Conservation (phyloP, 2,888 invertebrate genomes). For the Dinocampus coccinellae region DNA sequence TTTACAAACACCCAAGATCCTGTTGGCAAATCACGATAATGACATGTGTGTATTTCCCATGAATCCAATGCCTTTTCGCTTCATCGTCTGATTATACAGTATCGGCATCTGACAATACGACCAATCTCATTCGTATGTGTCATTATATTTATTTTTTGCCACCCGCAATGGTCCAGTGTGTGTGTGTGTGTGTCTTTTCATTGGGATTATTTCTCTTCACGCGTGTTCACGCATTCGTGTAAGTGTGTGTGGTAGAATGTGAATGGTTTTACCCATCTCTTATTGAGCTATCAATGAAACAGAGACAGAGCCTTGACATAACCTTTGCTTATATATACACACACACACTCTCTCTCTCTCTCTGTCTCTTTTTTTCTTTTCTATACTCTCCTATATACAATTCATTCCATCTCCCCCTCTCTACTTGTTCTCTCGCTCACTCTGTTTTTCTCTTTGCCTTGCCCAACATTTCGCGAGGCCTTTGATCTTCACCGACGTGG, state of each 20-base stretch:
- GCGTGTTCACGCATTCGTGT: neutral
- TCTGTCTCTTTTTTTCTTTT: no score
- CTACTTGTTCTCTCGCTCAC: neutral
- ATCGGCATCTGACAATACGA: slow-evolving; percentile 61
- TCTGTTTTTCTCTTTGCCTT: neutral
- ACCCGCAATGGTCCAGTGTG: slow-evolving; percentile 53
- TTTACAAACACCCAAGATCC: neutral
- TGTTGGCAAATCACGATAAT: slow-evolving; percentile 48
- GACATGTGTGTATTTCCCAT: slow-evolving; percentile 65
- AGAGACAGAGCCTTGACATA: slow-evolving; percentile 49
- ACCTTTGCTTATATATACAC: slow-evolving; percentile 40
- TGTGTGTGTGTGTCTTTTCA: slow-evolving; percentile 51
- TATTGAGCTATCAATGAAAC: slow-evolving; percentile 64
- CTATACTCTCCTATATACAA: neutral
- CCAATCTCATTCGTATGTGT: slow-evolving; percentile 23
- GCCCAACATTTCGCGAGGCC: slow-evolving; percentile 49
- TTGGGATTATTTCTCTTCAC: slow-evolving; percentile 11
- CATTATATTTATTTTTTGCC: slow-evolving; percentile 34
- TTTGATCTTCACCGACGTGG: slow-evolving; percentile 65
- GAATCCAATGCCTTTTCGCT: slow-evolving; percentile 35
- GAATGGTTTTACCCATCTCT: slow-evolving; percentile 56
- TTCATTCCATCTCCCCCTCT: neutral
- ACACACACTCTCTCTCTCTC: neutral
- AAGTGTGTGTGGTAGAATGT: slow-evolving; percentile 28
- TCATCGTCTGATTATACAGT: slow-evolving; percentile 60